These are phyloP conservation scores for Galaxias olidus DNA, from an alignment of 2,797 vertebrate genomes.

Conservation along the genomic window DNA sequence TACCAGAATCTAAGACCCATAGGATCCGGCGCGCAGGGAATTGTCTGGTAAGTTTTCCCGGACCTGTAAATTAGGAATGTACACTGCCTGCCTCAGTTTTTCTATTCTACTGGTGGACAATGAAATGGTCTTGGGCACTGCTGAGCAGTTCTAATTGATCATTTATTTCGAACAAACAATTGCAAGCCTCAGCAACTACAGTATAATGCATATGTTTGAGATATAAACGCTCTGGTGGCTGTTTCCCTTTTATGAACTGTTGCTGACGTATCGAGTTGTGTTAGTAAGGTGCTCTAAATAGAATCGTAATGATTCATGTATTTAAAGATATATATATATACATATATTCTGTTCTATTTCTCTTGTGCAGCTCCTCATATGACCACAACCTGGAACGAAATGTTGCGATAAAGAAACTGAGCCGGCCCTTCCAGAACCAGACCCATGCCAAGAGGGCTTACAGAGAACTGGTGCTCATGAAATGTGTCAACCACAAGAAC, in stretches of 20 bases:
- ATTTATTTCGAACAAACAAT: too few relatives aligned
- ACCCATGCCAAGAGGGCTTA: slow-evolving; percentile 97
- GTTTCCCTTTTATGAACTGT: too few relatives aligned
- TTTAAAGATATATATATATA: too few relatives aligned
- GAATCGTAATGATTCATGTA: too few relatives aligned
- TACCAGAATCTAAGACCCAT: slow-evolving; percentile 98
- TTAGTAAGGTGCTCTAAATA: too few relatives aligned
- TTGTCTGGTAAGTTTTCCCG: slow-evolving; percentile 85
- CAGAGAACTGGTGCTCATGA: slow-evolving; percentile 98
- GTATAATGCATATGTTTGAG: too few relatives aligned
- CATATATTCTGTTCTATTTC: background rate
- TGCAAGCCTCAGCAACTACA: too few relatives aligned
- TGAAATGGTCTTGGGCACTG: too few relatives aligned
- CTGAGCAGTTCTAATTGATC: too few relatives aligned
- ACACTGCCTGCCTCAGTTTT: background rate
- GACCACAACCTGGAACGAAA: slow-evolving; percentile 96
- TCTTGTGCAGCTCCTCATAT: slow-evolving; percentile 85
- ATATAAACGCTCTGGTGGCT: too few relatives aligned
- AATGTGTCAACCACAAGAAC: slow-evolving; percentile 99
- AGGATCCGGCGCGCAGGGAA: slow-evolving; percentile 96
- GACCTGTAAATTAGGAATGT: background rate
- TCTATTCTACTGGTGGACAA: background rate
- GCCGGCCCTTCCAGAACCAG: slow-evolving; percentile 97
- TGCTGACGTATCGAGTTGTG: too few relatives aligned
- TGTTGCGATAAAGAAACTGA: slow-evolving; percentile 98